Evolutionary conservation across 2,113 vertebrate species (phyloP), one percentile per base, ranked within the genome.

Genomic region (Apodemus speciosus): DNA sequence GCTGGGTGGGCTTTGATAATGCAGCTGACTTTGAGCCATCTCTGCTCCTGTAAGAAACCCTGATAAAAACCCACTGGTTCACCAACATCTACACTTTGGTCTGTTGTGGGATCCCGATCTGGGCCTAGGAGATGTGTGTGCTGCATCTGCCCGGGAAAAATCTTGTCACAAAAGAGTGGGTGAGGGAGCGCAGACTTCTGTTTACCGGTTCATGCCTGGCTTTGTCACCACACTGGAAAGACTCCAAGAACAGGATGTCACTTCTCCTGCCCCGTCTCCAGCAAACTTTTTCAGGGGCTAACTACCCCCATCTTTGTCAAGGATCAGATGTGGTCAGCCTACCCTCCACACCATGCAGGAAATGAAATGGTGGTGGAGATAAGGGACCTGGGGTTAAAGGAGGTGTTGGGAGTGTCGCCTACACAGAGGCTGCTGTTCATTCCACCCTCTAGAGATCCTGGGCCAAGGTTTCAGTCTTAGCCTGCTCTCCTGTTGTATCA

Each of bases 321-420:
- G 35, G 32, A 90, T 83, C 92, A 95, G 85, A 93, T 92, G 91
- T 53, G 66, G 38, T 46, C 18, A 49, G 27, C 38, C 38, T n/a
- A 72, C 43, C 40, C 73, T 21, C 77, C 66, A 32, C 56, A 49
- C 81, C 91, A 27, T 51, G 91, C 75, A 72, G 93, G 96, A 96
- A 96, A 93, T 88, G 58, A 96, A 87, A 80, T 35, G 9, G 32
- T 77, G 58, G 27, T 79, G 2, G 69, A 66, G 30, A 66, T 66
- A 35, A 0, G 30, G 64, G 64, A 15, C 91, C 91, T 11, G 30
- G 27, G 58, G 77, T 38, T 40, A 51, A 84, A 18, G 30, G 53
- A 73, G 35, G 62, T 80, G 83, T 88, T 84, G 58, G 35, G 79
- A 93, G 72, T 38, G n/a, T 77, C 18, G 56, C 49, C 68, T 80